These are phyloP conservation scores for Uria aalge DNA, from an alignment of 2,113 vertebrate genomes.

Conservation along the genomic window DNA sequence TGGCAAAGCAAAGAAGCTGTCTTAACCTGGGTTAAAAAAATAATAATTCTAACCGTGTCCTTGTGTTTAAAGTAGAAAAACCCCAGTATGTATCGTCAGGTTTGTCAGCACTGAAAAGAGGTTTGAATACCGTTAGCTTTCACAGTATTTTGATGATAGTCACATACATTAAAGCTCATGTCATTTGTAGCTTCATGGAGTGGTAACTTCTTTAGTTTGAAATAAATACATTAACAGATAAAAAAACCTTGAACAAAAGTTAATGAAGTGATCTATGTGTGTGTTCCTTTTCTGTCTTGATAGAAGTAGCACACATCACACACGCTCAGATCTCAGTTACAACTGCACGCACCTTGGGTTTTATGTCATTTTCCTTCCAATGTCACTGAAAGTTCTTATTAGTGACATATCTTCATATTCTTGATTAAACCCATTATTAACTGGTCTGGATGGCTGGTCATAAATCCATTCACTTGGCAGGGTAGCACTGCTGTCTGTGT, in stretches of 20 bases:
- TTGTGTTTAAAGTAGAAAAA: neutral
- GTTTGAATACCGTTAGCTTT: neutral
- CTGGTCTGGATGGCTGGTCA: neutral
- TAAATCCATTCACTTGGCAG: slow-evolving; percentile 3
- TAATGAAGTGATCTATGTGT: neutral
- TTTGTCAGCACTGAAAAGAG: neutral
- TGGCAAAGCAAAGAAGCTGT: neutral
- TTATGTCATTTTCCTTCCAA: neutral
- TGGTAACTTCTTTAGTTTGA: neutral
- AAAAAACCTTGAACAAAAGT: neutral
- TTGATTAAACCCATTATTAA: neutral
- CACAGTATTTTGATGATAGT: neutral
- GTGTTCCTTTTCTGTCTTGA: neutral
- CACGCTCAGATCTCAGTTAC: neutral
- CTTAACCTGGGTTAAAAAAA: neutral
- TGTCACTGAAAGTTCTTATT: neutral
- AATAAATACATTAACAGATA: neutral
- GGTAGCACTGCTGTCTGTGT: neutral
- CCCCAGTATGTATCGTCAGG: accelerated
- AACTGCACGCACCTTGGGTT: neutral
- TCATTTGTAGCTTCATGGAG: neutral
- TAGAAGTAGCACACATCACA: neutral
- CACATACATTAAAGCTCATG: neutral
- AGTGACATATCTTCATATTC: slow-evolving; percentile 10
- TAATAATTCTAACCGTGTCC: neutral